Conservation (phyloP, 1,140 invertebrate genomes). For the Tetragonula clypearis region DNA sequence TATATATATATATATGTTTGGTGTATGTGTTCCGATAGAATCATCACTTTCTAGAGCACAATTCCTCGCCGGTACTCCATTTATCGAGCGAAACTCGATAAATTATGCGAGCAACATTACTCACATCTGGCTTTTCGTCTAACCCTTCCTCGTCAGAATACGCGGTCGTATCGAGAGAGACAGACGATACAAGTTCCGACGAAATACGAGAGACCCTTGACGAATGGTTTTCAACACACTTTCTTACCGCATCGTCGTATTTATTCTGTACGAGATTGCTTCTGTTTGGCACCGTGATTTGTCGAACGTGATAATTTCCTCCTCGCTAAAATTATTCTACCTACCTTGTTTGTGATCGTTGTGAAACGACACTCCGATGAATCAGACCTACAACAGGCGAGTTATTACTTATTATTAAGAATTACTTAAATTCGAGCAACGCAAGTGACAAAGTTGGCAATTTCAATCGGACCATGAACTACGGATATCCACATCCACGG, state of each 20-base stretch:
- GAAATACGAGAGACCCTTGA: slow-evolving; percentile 20
- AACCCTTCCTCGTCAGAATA: too few species aligned
- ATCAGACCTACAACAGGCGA: not conserved
- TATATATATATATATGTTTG: too few species aligned
- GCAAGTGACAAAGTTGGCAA: not conserved
- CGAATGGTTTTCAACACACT: slow-evolving; percentile 26
- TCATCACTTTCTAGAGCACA: not conserved
- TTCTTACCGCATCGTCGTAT: slow-evolving; percentile 35
- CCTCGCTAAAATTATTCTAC: not conserved
- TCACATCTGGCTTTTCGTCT: not conserved
- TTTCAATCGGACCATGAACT: not conserved
- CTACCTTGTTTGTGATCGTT: not conserved
- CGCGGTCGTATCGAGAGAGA: too few species aligned
- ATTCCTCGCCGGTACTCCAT: not conserved
- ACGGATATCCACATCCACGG: too few species aligned
- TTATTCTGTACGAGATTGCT: slow-evolving; percentile 26
- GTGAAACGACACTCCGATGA: not conserved
- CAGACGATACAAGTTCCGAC: not conserved
- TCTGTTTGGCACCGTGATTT: slow-evolving; percentile 22
- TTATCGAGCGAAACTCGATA: not conserved
- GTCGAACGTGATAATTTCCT: not conserved
- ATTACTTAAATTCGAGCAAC: not conserved
- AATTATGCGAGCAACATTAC: not conserved
- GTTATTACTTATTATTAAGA: not conserved
- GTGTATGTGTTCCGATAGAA: not conserved